Evolutionary conservation across 92 coral and sea anemone species (phyloP), one percentile per base, ranked within the genome.

Genomic region (Epizoanthus rinbou): DNA sequence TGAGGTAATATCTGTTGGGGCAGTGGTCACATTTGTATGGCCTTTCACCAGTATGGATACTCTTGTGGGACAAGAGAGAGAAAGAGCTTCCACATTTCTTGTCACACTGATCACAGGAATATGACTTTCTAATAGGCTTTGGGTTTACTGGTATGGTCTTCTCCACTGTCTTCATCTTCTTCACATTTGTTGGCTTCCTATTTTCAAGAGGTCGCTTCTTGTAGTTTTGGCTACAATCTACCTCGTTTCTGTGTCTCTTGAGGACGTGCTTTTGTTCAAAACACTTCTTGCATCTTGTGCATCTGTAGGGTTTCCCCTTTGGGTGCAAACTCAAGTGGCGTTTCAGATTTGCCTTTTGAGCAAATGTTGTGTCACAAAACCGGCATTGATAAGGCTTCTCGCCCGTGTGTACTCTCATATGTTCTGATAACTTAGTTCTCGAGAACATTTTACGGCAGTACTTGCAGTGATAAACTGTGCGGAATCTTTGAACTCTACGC

Each of bases 251-350:
- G 21, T 78, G 82, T 63, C 37, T 39, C 57, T 18, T 78, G 2
- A 60, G 82, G 0, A 62, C 53, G 4, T 21, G 57, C 25, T 22
- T 78, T 0, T 54, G 8, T 19, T 19, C 33, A 39, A 78, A 78
- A 57, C 64, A 39, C 25, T 78, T 62, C 69, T 78, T 78, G 70
- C 82, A 78, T 19, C 21, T 33, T 1, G 39, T 57, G 21, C 82
- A 78, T 8, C 82, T 63, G 72, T 62, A 78, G 9, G 82, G 82
- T 62, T 78, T 78, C 31, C 62, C 59, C 62, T 78, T 78, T 1
- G 82, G 82, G 47, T 78, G 82, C 1, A 78, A 57, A 1, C 25
- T 13, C 39, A 37, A 31, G 21, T 78, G 82, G 0, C 82, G 82
- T 45, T 39, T 60, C 58, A 62, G 8, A 43, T 78, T 78, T 15